Conservation (phyloP, 2,888 invertebrate genomes). For the Gari tellinella region DNA sequence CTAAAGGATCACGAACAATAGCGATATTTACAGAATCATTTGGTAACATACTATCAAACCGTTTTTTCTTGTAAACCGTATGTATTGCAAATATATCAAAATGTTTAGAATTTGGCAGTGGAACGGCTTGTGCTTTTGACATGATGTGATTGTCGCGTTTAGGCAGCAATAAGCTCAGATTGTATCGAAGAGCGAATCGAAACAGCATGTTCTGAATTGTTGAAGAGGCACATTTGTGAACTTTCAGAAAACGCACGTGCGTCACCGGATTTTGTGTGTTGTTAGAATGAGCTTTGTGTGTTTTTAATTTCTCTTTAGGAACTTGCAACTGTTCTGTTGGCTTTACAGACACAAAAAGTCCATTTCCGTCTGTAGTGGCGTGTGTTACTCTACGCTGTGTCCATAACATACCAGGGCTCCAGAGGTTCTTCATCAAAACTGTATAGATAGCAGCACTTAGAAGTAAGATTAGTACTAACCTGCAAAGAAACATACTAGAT, state of each 20-base stretch:
- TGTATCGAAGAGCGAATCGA: constrained; percentile 47
- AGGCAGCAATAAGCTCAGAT: constrained; percentile 53
- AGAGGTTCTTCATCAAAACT: too few species aligned
- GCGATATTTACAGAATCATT: constrained; percentile 51
- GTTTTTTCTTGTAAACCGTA: constrained; percentile 32
- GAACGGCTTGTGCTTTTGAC: constrained; percentile 12
- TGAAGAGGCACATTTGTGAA: constrained; percentile 59
- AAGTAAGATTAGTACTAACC: too few species aligned
- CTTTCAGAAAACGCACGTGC: constrained; percentile 61
- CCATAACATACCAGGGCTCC: too few species aligned
- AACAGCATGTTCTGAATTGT: constrained; percentile 58
- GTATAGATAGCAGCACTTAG: too few species aligned
- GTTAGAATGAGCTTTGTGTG: too few species aligned
- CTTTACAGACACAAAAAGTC: too few species aligned
- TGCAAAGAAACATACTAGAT: too few species aligned
- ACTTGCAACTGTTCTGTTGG: too few species aligned
- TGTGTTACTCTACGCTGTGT: too few species aligned
- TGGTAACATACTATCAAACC: constrained; percentile 45
- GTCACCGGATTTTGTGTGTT: too few species aligned
- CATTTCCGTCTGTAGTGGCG: too few species aligned
- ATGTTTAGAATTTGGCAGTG: constrained; percentile 19
- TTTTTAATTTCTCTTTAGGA: too few species aligned
- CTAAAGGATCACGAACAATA: constrained; percentile 56
- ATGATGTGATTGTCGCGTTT: constrained; percentile 6
- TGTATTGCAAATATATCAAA: constrained; percentile 59